Conservation (phyloP, 2,797 vertebrate species). For the Crax fasciolata region DNA sequence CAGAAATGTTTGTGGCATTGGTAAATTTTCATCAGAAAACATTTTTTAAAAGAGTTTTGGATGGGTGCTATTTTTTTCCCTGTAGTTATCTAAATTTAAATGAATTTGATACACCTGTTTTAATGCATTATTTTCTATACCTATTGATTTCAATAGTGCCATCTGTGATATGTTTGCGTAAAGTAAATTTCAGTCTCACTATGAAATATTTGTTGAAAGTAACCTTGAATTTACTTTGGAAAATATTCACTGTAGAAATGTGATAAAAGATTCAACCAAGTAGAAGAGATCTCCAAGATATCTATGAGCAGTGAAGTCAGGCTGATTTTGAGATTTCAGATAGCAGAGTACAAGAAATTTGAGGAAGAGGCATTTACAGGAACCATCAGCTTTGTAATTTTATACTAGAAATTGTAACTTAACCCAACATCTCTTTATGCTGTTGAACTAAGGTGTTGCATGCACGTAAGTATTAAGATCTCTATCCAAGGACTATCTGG, state of each 20-base stretch:
- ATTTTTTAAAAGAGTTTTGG: neutral
- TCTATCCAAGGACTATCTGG: neutral
- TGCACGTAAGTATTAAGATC: neutral
- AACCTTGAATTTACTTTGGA: constrained; percentile 35
- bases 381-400: neutral
- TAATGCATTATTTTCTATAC: constrained; percentile 1
- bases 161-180: constrained; percentile 22
- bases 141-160: constrained; percentile 12
- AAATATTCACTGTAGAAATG: constrained; percentile 18
- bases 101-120: neutral
- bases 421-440: neutral
- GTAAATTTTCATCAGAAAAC: neutral
- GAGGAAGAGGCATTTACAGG: neutral
- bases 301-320: neutral
- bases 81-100: neutral
- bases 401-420: neutral
- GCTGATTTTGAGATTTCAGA: constrained; percentile 1
- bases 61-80: neutral
- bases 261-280: constrained; percentile 10
- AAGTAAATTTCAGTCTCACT: constrained; percentile 14
- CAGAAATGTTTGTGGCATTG: neutral
- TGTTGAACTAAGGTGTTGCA: neutral
- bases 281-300: neutral
- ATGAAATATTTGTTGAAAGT: constrained; percentile 18
- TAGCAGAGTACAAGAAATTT: neutral